Conservation (phyloP, 2,113 vertebrate genomes). For the Brachyhypopomus gauderio region DNA sequence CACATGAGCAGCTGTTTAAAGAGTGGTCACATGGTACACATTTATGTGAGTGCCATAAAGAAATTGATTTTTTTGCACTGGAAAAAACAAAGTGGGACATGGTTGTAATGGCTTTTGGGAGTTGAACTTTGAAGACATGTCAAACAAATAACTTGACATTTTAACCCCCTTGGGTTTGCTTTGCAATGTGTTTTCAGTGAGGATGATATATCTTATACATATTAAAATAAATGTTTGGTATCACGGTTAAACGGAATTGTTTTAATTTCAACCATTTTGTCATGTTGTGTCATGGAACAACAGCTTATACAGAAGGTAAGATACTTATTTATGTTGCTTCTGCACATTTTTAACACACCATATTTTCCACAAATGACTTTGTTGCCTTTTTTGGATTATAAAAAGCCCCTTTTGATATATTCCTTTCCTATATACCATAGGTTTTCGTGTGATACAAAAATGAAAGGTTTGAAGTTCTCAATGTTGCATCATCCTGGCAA, state of each 20-base stretch:
- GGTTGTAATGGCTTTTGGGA: constrained; percentile 24
- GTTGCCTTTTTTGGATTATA: not conserved
- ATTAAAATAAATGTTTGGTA: constrained; percentile 58
- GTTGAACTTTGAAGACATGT: constrained; percentile 19
- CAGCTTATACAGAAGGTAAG: too few relatives aligned
- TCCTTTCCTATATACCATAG: not conserved
- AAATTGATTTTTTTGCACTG: constrained; percentile 8
- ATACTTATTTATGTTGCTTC: too few relatives aligned
- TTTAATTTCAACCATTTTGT: not conserved
- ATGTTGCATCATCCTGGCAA: constrained; percentile 22
- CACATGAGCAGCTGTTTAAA: constrained; percentile 19
- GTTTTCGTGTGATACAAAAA: not conserved
- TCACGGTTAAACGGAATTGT: constrained; percentile 23
- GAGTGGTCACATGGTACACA: constrained; percentile 27
- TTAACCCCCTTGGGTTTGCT: constrained; percentile 26
- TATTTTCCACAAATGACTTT: not conserved
- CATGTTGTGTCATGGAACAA: too few relatives aligned
- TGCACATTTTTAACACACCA: not conserved
- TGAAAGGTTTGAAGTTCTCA: not conserved
- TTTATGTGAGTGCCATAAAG: constrained; percentile 32
- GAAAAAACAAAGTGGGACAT: constrained; percentile 3
- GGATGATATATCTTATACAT: constrained; percentile 51
- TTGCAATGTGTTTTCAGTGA: constrained; percentile 48
- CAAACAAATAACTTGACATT: constrained; percentile 8
- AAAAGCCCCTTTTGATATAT: not conserved